Conservation (phyloP, 2,113 vertebrate species). For the Paratilapia polleni region DNA sequence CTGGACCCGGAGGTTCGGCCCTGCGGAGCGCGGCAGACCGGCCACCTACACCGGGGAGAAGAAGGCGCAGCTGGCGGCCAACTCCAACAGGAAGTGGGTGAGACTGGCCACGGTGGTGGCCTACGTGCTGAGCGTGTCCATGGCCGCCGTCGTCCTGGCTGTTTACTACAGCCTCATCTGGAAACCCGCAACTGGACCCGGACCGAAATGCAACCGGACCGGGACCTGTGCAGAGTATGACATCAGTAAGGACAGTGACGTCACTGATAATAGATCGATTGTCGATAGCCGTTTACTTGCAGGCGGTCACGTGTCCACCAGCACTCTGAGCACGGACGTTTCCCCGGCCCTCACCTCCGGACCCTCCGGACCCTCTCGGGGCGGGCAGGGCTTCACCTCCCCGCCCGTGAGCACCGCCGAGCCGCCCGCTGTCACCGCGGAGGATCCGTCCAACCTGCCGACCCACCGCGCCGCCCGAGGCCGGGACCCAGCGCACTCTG, state of each 20-base stretch:
- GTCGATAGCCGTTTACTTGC: not conserved
- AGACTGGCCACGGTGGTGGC: conserved; percentile 89
- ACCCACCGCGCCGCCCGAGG: not conserved
- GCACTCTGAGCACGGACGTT: not conserved
- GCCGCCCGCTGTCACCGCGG: conserved; percentile 23
- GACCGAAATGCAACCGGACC: not conserved
- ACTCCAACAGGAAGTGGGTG: conserved; percentile 92
- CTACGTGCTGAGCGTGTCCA: conserved; percentile 90
- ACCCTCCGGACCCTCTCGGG: not conserved
- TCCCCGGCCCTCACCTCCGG: not conserved
- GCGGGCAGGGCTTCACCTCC: not conserved
- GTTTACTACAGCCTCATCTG: conserved; percentile 93
- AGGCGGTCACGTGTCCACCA: not conserved
- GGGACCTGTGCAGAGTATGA: not conserved
- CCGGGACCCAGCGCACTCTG: not conserved
- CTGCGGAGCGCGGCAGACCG: conserved; percentile 85
- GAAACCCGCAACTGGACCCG: conserved; percentile 78
- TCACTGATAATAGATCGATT: not conserved
- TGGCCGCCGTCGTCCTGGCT: conserved; percentile 90
- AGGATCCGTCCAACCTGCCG: conserved; percentile 39
- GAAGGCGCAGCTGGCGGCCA: conserved; percentile 90
- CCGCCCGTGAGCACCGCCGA: not conserved
- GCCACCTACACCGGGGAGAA: conserved; percentile 92
- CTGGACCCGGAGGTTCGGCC: conserved; percentile 71
- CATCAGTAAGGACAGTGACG: not conserved